Evolutionary conservation across 2,113 vertebrate species (phyloP).

Genomic region (Zosterops borbonicus): DNA sequence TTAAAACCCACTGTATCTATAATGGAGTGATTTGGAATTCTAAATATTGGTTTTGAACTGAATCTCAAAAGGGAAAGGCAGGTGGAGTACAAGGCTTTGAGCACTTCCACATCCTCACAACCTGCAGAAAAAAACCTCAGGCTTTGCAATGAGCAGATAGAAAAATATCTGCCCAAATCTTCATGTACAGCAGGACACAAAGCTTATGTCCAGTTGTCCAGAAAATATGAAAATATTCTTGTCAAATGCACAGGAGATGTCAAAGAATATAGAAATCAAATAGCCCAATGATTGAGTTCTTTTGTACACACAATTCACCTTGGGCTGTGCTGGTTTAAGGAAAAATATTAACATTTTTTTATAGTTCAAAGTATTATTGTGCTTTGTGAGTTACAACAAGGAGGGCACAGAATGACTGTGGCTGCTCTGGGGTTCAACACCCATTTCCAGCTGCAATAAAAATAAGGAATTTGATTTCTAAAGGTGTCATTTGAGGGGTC

Average conservation of each 20-base stretch:
- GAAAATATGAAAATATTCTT: background rate
- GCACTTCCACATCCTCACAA: background rate
- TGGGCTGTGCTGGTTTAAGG: background rate
- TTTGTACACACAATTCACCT: background rate
- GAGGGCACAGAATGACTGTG: background rate
- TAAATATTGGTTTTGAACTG: background rate
- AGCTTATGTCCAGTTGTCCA: no score
- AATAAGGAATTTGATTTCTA: background rate
- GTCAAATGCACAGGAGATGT: background rate
- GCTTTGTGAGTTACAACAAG: background rate
- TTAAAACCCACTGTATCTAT: background rate
- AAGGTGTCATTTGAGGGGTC: background rate
- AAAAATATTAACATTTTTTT: background rate
- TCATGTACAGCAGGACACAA: background rate
- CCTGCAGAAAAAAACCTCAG: background rate
- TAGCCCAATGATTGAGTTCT: background rate
- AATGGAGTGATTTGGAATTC: background rate
- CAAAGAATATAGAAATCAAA: background rate
- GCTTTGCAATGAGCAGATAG: background rate
- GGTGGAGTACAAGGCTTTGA: background rate
- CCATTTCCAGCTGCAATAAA: background rate
- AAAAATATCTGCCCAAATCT: background rate
- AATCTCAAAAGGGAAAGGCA: background rate
- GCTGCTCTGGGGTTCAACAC: background rate
- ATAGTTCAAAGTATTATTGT: background rate